These are phyloP conservation scores for Buphagus erythrorhynchus DNA, from an alignment of 2,797 vertebrate genomes.

Conservation along the genomic window DNA sequence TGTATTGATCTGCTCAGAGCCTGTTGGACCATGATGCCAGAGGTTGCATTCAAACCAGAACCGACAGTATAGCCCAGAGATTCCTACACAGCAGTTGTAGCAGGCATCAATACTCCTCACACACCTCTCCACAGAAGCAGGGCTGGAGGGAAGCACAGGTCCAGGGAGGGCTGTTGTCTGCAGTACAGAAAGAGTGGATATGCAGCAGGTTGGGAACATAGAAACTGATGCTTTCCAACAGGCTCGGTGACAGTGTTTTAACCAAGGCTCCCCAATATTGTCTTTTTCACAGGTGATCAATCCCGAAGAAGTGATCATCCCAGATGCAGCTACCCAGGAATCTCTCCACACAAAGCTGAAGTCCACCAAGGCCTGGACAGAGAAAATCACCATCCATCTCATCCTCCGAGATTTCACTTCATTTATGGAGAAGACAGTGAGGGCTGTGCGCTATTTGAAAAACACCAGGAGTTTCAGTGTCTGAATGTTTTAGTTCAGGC, in stretches of 20 bases:
- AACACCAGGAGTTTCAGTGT: slow-evolving; percentile 32
- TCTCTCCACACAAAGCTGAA: slow-evolving; percentile 55
- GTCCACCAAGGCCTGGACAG: slow-evolving; percentile 67
- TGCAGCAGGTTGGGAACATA: background rate
- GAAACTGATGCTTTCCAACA: background rate
- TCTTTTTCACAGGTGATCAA: slow-evolving; percentile 74
- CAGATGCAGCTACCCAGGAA: slow-evolving; percentile 38
- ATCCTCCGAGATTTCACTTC: slow-evolving; percentile 78
- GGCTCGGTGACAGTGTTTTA: background rate
- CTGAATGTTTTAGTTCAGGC: slow-evolving; percentile 57
- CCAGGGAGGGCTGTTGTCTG: background rate
- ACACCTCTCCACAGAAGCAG: background rate
- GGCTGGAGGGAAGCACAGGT: background rate
- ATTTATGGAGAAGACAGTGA: slow-evolving; percentile 79
- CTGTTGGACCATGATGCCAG: accelerated
- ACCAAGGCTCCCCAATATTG: background rate
- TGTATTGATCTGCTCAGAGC: background rate
- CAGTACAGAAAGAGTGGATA: background rate
- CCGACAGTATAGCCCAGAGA: background rate
- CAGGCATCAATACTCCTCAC: background rate
- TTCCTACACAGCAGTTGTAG: accelerated
- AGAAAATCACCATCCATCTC: slow-evolving; percentile 71
- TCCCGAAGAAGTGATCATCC: background rate
- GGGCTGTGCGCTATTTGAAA: slow-evolving; percentile 67
- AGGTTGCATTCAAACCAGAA: background rate